These are phyloP conservation scores for Endotricha flammealis DNA, from an alignment of 2,888 invertebrate genomes.

Conservation along the genomic window DNA sequence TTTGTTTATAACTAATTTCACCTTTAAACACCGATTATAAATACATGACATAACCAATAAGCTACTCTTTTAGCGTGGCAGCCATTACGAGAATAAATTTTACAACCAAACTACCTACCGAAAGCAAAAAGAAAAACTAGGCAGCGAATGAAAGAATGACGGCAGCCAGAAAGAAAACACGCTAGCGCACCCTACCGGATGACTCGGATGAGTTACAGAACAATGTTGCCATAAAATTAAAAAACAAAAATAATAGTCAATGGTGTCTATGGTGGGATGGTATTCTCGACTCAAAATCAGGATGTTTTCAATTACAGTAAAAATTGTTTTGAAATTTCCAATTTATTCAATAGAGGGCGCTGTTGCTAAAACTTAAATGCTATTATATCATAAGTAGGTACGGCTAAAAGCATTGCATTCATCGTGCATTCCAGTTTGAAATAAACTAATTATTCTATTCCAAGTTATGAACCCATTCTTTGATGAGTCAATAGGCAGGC, in stretches of 20 bases:
- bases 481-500: too few relatives aligned
- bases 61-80: slow-evolving; percentile 72
- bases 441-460: too few relatives aligned
- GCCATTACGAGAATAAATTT: slow-evolving; percentile 74
- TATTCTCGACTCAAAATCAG: neutral
- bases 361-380: too few relatives aligned
- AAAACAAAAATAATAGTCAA: too few relatives aligned
- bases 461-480: too few relatives aligned
- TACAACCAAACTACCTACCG: slow-evolving; percentile 55
- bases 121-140: slow-evolving; percentile 70
- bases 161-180: slow-evolving; percentile 48
- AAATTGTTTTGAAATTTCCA: too few relatives aligned
- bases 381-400: too few relatives aligned
- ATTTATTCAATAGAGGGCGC: too few relatives aligned
- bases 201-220: slow-evolving; percentile 28
- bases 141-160: slow-evolving; percentile 56
- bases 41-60: slow-evolving; percentile 71
- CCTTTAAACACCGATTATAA: slow-evolving; percentile 45
- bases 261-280: slow-evolving; percentile 16
- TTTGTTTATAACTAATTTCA: slow-evolving; percentile 50
- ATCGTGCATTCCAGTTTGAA: too few relatives aligned
- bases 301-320: neutral
- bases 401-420: too few relatives aligned
- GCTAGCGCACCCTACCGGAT: slow-evolving; percentile 54
- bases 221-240: slow-evolving; percentile 29